These are phyloP conservation scores for Oophaga sylvatica DNA, from an alignment of 2,797 vertebrate genomes.

Conservation along the genomic window DNA sequence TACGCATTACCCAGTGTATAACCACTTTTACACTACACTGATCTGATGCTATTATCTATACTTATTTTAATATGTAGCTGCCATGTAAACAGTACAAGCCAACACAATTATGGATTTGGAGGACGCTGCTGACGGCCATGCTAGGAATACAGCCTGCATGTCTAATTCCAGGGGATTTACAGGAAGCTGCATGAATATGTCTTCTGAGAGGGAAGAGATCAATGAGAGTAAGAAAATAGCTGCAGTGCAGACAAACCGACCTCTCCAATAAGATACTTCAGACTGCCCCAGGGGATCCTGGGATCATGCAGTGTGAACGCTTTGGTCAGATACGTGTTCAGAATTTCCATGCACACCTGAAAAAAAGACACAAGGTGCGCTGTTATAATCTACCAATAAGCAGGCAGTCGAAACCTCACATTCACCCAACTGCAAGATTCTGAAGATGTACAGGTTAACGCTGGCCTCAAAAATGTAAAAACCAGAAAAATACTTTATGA, in stretches of 20 bases:
- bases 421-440: neutral
- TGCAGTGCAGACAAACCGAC: conserved; percentile 67
- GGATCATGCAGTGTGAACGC: conserved; percentile 82
- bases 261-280: conserved; percentile 96
- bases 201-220: neutral
- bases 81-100: neutral
- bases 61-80: neutral
- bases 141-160: neutral
- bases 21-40: too few species aligned
- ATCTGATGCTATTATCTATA: neutral
- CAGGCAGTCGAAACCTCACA: neutral
- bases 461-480: too few species aligned
- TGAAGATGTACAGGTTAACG: too few species aligned
- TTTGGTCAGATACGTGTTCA: conserved; percentile 91
- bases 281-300: conserved; percentile 90
- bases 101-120: neutral
- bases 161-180: conserved; percentile 14
- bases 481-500: neutral
- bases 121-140: neutral
- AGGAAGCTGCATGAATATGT: neutral
- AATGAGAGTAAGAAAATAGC: conserved; percentile 26
- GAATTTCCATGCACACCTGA: conserved; percentile 95
- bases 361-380: neutral
- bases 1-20: too few species aligned
- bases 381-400: neutral